Conservation (phyloP, 1,140 invertebrate genomes). For the Heliothis virescens region DNA sequence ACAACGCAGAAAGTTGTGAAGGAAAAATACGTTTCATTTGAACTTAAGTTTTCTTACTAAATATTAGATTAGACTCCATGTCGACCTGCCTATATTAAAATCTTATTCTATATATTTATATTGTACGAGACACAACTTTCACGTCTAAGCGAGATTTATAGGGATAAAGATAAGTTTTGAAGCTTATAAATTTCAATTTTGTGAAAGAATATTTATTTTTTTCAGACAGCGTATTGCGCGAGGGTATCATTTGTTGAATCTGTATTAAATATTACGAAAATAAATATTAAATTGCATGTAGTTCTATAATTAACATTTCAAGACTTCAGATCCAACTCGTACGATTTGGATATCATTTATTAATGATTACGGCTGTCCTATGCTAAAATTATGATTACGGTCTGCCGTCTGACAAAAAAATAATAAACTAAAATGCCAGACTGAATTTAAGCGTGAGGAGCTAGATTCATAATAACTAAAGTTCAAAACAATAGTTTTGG, state of each 20-base stretch:
- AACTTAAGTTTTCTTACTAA: constrained; percentile 25
- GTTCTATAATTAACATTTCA: neutral
- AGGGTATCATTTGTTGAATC: neutral
- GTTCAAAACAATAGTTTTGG: constrained; percentile 56
- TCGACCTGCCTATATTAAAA: constrained; percentile 16
- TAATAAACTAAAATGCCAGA: constrained; percentile 2
- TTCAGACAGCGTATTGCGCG: neutral
- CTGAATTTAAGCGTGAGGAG: constrained; percentile 1
- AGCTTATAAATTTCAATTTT: constrained; percentile 33
- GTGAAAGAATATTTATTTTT: constrained; percentile 4
- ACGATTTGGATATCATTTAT: too few relatives aligned
- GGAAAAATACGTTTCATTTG: constrained; percentile 31
- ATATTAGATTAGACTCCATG: constrained; percentile 16
- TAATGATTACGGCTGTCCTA: too few relatives aligned
- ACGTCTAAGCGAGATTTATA: constrained; percentile 31
- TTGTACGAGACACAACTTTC: neutral
- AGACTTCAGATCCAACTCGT: neutral
- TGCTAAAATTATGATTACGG: too few relatives aligned
- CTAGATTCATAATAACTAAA: constrained; percentile 41
- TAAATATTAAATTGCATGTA: neutral
- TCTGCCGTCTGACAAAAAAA: too few relatives aligned
- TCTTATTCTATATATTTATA: constrained; percentile 26
- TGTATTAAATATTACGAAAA: neutral
- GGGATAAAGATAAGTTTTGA: constrained; percentile 20
- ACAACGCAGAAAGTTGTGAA: constrained; percentile 7